phyloP scores from a whole-genome alignment of 2,797 vertebrate species.

The Pteropus rufus region DNA sequence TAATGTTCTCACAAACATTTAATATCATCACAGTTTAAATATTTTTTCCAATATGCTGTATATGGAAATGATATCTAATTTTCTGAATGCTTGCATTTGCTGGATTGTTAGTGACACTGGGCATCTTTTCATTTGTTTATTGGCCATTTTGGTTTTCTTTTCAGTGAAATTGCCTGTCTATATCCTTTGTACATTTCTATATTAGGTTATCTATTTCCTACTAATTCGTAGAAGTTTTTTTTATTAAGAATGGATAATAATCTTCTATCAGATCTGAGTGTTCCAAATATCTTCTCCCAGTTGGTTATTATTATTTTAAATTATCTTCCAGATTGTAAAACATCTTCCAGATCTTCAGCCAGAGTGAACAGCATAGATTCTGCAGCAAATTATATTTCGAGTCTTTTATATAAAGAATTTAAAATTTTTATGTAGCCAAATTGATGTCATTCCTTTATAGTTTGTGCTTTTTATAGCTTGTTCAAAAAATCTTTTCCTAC shows the following conservation, averaged over 20 bases:
- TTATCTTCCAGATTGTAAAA: constrained; percentile 11
- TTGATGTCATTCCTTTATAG: background rate
- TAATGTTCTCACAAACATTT: background rate
- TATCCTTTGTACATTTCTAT: background rate
- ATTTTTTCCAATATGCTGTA: background rate
- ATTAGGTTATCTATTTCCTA: constrained; percentile 14
- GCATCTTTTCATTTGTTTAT: background rate
- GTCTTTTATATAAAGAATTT: background rate
- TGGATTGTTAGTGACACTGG: background rate
- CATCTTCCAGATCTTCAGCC: background rate
- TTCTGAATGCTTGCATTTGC: background rate
- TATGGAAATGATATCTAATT: constrained; percentile 7
- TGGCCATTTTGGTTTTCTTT: background rate
- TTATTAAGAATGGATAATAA: background rate
- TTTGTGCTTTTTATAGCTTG: background rate
- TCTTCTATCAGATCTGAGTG: background rate
- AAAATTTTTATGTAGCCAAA: background rate
- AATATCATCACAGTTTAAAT: background rate
- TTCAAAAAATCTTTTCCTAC: background rate
- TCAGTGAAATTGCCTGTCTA: background rate
- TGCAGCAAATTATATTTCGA: background rate
- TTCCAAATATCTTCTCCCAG: background rate
- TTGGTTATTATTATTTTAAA: constrained; percentile 11
- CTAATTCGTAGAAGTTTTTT: background rate
- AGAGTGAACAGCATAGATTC: background rate